These are phyloP conservation scores for Lochmaea capreae DNA, from an alignment of 2,888 invertebrate genomes.

Conservation along the genomic window DNA sequence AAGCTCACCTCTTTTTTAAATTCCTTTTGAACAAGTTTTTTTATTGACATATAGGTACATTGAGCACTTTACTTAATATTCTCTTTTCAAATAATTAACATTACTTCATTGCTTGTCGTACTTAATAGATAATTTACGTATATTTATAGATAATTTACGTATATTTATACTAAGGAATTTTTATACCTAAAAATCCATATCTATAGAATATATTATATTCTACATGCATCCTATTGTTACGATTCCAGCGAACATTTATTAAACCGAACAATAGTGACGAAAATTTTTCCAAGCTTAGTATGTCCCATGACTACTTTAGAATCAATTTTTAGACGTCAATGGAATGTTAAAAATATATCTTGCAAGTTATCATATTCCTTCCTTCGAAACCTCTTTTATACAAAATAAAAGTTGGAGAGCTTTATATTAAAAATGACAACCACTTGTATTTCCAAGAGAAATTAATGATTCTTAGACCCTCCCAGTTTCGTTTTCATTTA, in stretches of 20 bases:
- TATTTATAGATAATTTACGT: too few species aligned
- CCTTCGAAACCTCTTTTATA: neutral
- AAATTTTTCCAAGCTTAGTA: neutral
- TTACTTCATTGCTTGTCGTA: too few species aligned
- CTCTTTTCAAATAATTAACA: too few species aligned
- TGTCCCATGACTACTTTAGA: neutral
- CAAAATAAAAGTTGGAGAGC: neutral
- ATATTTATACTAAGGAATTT: too few species aligned
- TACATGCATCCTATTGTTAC: neutral
- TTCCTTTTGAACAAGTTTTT: too few species aligned
- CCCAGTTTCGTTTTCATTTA: conserved; percentile 2
- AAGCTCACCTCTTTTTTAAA: too few species aligned
- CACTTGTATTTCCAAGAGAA: neutral
- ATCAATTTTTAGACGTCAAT: neutral
- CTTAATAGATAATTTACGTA: too few species aligned
- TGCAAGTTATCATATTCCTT: neutral
- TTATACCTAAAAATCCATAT: too few species aligned
- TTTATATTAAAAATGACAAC: conserved; percentile 18
- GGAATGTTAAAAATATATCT: neutral
- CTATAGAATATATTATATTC: too few species aligned
- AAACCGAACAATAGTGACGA: neutral
- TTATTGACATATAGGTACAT: too few species aligned
- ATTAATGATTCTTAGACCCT: conserved; percentile 10
- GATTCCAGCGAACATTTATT: neutral
- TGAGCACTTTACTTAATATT: too few species aligned